Conservation (phyloP, 2,888 invertebrate genomes). For the Eupithecia centaureata region DNA sequence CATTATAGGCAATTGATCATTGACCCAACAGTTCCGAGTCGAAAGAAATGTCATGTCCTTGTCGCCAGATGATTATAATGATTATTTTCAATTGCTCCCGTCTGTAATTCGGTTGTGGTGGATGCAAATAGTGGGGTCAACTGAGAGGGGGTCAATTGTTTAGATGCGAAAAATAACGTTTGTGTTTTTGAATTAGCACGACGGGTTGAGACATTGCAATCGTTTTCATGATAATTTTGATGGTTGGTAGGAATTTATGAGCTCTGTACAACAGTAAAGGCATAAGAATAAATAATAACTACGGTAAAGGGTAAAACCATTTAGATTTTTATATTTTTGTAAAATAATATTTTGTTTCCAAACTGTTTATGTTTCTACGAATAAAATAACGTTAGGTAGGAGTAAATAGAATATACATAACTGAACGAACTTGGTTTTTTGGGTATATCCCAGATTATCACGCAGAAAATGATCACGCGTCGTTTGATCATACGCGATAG, state of each 20-base stretch:
- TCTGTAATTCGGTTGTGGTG: conserved; percentile 46
- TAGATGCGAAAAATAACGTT: conserved; percentile 21
- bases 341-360: too few species aligned
- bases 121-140: conserved; percentile 32
- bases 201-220: background rate
- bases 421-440: too few species aligned
- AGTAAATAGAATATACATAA: too few species aligned
- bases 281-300: too few species aligned
- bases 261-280: too few species aligned
- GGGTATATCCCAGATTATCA: too few species aligned
- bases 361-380: too few species aligned
- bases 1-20: conserved; percentile 4
- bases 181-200: background rate
- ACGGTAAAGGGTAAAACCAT: too few species aligned
- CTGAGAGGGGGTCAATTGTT: conserved; percentile 25
- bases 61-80: background rate
- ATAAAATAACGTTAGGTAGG: too few species aligned
- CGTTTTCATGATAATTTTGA: background rate
- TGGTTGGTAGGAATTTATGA: background rate
- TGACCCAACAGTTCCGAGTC: conserved; percentile 5
- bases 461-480: too few species aligned
- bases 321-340: too few species aligned
- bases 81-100: conserved; percentile 45
- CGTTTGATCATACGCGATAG: too few species aligned
- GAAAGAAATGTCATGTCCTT: conserved; percentile 13